Conservation (phyloP, 2,797 vertebrate genomes). For the Sebastes dallii region DNA sequence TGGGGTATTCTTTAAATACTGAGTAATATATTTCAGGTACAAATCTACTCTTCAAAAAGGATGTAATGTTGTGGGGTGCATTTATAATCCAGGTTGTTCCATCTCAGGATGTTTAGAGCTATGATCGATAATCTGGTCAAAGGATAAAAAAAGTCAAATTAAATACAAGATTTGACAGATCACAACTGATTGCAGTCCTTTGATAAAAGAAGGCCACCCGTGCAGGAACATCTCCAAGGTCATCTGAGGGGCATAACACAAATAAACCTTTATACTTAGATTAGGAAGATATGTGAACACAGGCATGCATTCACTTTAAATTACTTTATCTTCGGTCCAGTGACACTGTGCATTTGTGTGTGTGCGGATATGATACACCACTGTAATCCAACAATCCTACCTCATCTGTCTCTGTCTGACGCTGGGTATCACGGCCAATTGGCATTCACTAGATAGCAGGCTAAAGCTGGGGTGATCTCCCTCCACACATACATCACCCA, state of each 20-base stretch:
- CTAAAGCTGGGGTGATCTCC: slow-evolving; percentile 31
- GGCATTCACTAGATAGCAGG: slow-evolving; percentile 42
- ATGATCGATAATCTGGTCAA: slow-evolving; percentile 1
- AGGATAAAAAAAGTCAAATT: slow-evolving; percentile 1
- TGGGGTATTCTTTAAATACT: slow-evolving; percentile 39
- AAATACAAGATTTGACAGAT: slow-evolving; percentile 26
- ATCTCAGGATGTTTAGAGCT: neutral
- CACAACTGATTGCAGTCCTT: neutral
- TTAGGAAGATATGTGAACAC: slow-evolving; percentile 29
- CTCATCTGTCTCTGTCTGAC: slow-evolving; percentile 56
- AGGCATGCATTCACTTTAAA: slow-evolving; percentile 29
- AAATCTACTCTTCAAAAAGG: slow-evolving; percentile 1
- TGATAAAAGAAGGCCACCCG: neutral
- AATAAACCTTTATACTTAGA: slow-evolving; percentile 33
- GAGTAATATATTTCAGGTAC: slow-evolving; percentile 19
- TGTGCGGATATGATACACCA: slow-evolving; percentile 15
- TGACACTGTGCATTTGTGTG: neutral
- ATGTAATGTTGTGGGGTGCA: neutral
- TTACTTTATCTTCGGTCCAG: slow-evolving; percentile 21
- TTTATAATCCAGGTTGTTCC: neutral
- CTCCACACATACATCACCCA: slow-evolving; percentile 9
- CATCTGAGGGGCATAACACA: slow-evolving; percentile 29
- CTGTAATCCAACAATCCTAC: slow-evolving; percentile 55
- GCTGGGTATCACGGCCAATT: slow-evolving; percentile 39
- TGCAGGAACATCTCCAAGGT: slow-evolving; percentile 36